Evolutionary conservation across 2,888 invertebrate genomes (phyloP), one percentile per base, ranked within the genome.

Genomic region (Thumatha senex): DNA sequence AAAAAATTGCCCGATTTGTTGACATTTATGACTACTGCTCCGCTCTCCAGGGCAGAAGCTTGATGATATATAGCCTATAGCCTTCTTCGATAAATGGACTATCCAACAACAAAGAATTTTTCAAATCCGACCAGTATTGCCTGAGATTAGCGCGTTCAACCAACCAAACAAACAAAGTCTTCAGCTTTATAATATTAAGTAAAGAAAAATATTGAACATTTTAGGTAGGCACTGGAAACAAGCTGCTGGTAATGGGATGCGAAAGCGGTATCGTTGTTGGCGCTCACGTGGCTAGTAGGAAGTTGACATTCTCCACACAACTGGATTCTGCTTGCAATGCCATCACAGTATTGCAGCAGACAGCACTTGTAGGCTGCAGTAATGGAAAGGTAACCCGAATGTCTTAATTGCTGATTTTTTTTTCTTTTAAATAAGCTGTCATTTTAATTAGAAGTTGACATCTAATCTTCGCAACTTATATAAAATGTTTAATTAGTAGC

Each of bases 171-270:
- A n/a, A n/a, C n/a, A n/a, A n/a, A n/a, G n/a, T n/a, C n/a, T n/a
- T n/a, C n/a, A n/a, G n/a, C 18, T 24, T 24, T 24, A 24, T 24
- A 24, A 24, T 24, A 24, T 24, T 24, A 4, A 4, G n/a, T 40
- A 8, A 2, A 14, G 9, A 45, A 31, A 15, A 31, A 11, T 38
- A 55, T 47, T 46, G 48, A 45, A 15, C n/a, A 18, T 15, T 84
- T 54, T 92, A 95, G 91, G 76, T 94, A 45, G 92, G 90, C 15
- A 95, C 95, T 11, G 85, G 86, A 47, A 93, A 94, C 56, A 95
- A 95, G 73, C 58, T 95, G 34, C 63, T 95, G 40, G 71, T 94
- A 1, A 76, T 93, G 15, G 95, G 93, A 0, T 93, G 93, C 81
- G 95, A 95, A 80, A 93, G 90, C 78, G 93, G 93, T 0, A 72